phyloP scores from a whole-genome alignment of 1,140 invertebrate genomes.

The Olivierus martensii region DNA sequence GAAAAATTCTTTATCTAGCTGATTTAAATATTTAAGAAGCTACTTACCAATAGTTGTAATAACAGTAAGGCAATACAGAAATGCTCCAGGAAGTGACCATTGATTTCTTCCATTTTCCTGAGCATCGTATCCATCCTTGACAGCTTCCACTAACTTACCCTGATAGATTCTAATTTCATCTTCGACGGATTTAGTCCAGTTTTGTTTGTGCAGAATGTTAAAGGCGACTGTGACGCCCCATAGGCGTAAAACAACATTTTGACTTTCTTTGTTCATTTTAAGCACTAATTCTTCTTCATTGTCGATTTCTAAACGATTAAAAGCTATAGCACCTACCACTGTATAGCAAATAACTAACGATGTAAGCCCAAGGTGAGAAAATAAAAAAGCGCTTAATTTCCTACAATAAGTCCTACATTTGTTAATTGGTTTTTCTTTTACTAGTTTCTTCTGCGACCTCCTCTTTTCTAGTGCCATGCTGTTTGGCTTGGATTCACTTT shows the following conservation, averaged over 20 bases:
- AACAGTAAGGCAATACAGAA: conserved; percentile 95
- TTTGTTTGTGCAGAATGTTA: conserved; percentile 86
- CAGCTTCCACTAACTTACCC: conserved; percentile 57
- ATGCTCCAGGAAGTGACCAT: conserved; percentile 78
- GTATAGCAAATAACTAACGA: conserved; percentile 82
- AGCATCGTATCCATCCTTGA: conserved; percentile 64
- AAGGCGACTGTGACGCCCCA: conserved; percentile 89
- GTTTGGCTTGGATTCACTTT: no score
- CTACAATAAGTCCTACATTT: conserved; percentile 60
- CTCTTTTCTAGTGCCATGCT: conserved; percentile 10
- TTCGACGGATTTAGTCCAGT: conserved; percentile 53
- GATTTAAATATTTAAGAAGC: no score
- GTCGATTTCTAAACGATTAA: conserved; percentile 72
- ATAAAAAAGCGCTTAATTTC: conserved; percentile 76
- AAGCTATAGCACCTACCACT: conserved; percentile 82
- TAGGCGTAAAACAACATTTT: conserved; percentile 36
- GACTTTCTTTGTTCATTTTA: conserved; percentile 26
- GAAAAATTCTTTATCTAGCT: no score
- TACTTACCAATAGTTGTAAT: conserved; percentile 87
- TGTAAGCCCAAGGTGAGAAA: conserved; percentile 87
- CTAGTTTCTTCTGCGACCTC: neutral
- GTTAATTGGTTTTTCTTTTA: neutral
- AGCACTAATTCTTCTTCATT: conserved; percentile 41
- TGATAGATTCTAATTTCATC: conserved; percentile 69
- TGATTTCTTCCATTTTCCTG: conserved; percentile 43